Percentiles rank a stretch among this genome's conserved stretches.
Conservation (phyloP, 2,888 invertebrate genomes). For the Drosophila yooni region DNA sequence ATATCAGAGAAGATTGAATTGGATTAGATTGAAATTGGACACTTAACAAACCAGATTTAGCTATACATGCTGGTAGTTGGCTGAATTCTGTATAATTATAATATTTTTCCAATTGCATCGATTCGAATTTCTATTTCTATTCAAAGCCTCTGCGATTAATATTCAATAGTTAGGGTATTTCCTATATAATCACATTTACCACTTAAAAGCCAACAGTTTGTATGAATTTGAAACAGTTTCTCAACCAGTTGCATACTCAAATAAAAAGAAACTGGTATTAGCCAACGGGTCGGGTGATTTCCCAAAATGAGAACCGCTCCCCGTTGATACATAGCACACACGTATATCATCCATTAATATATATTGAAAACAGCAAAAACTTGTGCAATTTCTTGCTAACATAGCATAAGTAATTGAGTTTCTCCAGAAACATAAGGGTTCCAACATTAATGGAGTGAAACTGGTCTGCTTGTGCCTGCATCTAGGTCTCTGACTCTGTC, state of each 20-base stretch:
- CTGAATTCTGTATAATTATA: not conserved
- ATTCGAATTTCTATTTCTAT: not conserved
- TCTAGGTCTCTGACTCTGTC: not conserved
- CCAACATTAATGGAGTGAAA: not conserved
- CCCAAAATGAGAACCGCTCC: not conserved
- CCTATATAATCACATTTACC: not conserved
- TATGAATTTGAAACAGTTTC: not conserved
- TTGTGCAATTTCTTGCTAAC: conserved; percentile 20
- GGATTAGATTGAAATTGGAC: not conserved
- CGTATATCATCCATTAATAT: conserved; percentile 30
- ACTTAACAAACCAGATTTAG: not conserved
- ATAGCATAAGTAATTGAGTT: too few relatives aligned
- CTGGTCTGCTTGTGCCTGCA: conserved; percentile 11
- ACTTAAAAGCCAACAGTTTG: not conserved
- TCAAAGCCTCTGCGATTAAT: not conserved
- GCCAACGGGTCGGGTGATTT: conserved; percentile 27
- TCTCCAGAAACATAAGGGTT: too few relatives aligned
- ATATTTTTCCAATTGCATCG: not conserved
- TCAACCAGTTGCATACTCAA: conserved; percentile 1
- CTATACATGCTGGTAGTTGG: not conserved
- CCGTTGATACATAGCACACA: conserved; percentile 13
- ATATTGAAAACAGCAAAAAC: conserved; percentile 33
- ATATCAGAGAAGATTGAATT: not conserved
- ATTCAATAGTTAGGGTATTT: not conserved
- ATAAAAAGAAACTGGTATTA: conserved; percentile 32